These are phyloP conservation scores for Mormyrops attenuatus DNA, from an alignment of 2,797 vertebrate species.

Conservation along the genomic window DNA sequence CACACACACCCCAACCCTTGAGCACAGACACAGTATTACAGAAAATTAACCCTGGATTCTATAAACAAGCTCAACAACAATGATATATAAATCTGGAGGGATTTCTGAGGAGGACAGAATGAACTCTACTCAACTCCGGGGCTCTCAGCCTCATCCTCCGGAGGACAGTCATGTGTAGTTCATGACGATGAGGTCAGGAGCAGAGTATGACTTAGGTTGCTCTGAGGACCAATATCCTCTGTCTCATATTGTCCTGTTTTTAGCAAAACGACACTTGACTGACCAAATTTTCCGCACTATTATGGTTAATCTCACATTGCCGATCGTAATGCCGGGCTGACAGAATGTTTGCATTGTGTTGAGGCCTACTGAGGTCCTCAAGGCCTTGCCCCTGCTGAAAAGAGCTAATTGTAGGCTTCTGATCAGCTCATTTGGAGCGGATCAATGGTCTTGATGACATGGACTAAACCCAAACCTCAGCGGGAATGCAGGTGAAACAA, in stretches of 20 bases:
- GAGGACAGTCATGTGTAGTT: neutral
- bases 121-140: neutral
- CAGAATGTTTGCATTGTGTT: neutral
- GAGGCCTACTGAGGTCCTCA: neutral
- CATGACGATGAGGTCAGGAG: neutral
- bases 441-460: conserved; percentile 63
- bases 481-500: conserved; percentile 52
- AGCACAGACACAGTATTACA: conserved; percentile 3
- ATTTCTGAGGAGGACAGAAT: neutral
- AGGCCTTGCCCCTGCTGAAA: conserved; percentile 42
- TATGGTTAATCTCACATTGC: neutral
- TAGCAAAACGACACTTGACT: neutral
- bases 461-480: conserved; percentile 40
- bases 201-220: neutral
- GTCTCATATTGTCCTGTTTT: neutral
- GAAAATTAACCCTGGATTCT: conserved; percentile 9
- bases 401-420: conserved; percentile 59
- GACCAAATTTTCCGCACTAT: neutral
- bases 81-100: neutral
- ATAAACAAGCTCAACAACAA: conserved; percentile 14
- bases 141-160: neutral
- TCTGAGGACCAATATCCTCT: neutral
- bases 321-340: neutral
- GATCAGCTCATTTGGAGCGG: conserved; percentile 64
- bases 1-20: neutral